Conservation (phyloP, 2,797 vertebrate genomes). For the Pangasius djambal region DNA sequence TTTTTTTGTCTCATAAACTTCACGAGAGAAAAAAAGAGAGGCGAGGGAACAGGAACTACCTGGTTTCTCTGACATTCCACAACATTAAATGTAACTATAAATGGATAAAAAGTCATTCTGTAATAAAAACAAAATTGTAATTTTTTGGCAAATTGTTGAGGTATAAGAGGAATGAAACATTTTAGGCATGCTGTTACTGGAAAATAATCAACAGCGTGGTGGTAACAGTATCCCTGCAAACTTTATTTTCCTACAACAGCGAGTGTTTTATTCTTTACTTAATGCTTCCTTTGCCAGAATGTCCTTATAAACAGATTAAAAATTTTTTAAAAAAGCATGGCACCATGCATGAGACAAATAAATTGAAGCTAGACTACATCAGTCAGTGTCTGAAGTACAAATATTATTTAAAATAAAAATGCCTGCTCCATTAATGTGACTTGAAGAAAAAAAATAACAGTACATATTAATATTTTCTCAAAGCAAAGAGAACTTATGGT, state of each 20-base stretch:
- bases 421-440: neutral
- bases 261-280: neutral
- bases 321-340: neutral
- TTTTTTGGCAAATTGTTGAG: neutral
- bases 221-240: neutral
- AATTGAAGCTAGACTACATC: neutral
- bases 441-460: neutral
- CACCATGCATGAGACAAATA: neutral
- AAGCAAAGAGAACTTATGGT: neutral
- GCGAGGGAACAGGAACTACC: neutral
- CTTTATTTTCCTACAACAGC: neutral
- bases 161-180: neutral
- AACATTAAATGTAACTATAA: neutral
- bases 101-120: neutral
- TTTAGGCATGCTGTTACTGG: neutral
- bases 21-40: neutral
- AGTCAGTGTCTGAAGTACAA: neutral
- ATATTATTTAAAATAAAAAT: neutral
- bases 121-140: neutral
- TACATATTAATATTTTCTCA: neutral
- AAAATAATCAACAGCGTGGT: neutral
- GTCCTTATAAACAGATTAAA: neutral
- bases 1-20: neutral
- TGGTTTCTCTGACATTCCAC: neutral
- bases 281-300: neutral